Evolutionary conservation across 2,113 vertebrate genomes (phyloP).

Genomic region (Rhizomys pruinosus): DNA sequence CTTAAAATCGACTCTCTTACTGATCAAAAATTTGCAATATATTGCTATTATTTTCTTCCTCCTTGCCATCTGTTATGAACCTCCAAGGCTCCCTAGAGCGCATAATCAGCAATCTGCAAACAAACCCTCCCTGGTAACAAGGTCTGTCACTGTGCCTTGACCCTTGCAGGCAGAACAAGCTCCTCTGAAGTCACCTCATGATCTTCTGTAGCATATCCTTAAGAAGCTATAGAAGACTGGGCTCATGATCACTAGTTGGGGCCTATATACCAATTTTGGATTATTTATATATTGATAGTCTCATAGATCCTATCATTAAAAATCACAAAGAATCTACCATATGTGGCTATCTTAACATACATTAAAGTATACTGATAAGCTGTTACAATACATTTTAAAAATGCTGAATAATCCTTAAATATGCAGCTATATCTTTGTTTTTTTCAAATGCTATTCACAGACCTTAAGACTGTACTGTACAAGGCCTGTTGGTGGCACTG

Average conservation of each 20-base stretch:
- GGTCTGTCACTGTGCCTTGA: conserved; percentile 26
- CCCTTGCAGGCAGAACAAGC: conserved; percentile 5
- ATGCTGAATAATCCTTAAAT: conserved; percentile 28
- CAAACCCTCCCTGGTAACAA: conserved; percentile 18
- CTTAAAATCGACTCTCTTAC: background rate
- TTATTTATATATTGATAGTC: background rate
- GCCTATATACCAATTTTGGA: background rate
- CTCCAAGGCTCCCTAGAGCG: background rate
- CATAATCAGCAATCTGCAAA: conserved; percentile 48
- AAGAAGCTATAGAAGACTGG: conserved; percentile 19
- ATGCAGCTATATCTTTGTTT: background rate
- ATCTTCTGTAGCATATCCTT: conserved; percentile 26
- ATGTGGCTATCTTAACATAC: conserved; percentile 13
- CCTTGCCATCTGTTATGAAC: conserved; percentile 54
- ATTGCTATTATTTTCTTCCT: conserved; percentile 36
- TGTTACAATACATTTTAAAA: conserved; percentile 42
- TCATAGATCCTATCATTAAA: conserved; percentile 26
- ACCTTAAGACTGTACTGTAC: background rate
- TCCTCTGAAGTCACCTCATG: conserved; percentile 3
- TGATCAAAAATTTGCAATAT: background rate
- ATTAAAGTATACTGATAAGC: conserved; percentile 29
- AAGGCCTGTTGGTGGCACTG: background rate
- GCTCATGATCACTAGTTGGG: background rate
- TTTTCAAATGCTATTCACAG: conserved; percentile 31
- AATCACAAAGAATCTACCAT: background rate